Base-by-base conservation (phyloP, 2,888 invertebrate genomes). In the Phymatocera aterrima region DNA sequence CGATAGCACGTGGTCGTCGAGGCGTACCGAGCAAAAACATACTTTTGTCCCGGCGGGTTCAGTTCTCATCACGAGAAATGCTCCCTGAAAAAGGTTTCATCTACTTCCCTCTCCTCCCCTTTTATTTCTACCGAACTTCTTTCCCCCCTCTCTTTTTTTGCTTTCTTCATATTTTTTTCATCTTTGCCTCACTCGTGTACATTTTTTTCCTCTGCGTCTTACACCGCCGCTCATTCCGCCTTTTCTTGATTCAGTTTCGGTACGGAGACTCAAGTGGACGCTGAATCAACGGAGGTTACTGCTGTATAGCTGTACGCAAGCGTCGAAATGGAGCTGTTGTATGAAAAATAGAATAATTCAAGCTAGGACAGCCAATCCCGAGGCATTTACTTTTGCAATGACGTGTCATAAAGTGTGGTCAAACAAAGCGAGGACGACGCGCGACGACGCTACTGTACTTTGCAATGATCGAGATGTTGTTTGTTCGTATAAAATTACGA, bases 1-100 rank as follows among this genome's bases (percentile, higher is more conserved):
- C 72, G 72, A 72, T 72, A 72, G 72, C 72, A 72, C 72, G 72
- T 72, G 72, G 72, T 51, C 72, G 72, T 21, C 72, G 72, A 72
- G 72, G 48, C 72, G 72, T 72, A 51, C 72, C 28, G 31, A 43
- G 72, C 51, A 72, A 72, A 72, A 72, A 72, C 72, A 72, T 43
- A 72, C 51, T 72, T 72, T 51, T 72, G 72, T 72, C 72, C 72
- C 72, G 72, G 34, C 43, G 72, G 72, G 72, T 72, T 72, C 34
- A 28, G 72, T 72, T 72, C 72, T 72, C 72, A 72, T 72, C 72
- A 34, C 31, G 28, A 51, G 72, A 72, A 72, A 72, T 51, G 48
- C 34, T 51, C 72, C 46, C 51, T 34, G 72, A 31, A 72, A 72
- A 72, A 72, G 72, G 72, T 72, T 72, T 72, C 72, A 72, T 72